Conservation (phyloP, 2,113 vertebrate species). For the Mobula birostris region DNA sequence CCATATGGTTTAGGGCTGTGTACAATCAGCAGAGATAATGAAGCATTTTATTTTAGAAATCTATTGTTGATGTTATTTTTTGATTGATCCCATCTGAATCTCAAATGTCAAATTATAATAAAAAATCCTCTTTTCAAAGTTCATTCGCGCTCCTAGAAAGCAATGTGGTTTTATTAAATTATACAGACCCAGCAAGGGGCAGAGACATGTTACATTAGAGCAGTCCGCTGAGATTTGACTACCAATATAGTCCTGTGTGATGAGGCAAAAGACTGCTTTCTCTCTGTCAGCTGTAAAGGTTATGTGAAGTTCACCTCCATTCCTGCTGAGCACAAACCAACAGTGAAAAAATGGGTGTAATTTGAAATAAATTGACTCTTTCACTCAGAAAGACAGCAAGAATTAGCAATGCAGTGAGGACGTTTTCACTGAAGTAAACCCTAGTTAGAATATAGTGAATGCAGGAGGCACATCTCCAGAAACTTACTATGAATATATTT, state of each 20-base stretch:
- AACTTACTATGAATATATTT: neutral
- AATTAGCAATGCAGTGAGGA: neutral
- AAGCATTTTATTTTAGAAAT: neutral
- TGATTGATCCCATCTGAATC: neutral
- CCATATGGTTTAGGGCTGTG: neutral
- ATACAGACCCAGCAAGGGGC: neutral
- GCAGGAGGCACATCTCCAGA: neutral
- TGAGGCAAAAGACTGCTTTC: slow-evolving; percentile 6
- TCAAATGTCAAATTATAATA: neutral
- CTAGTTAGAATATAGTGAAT: neutral
- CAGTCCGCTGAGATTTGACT: neutral
- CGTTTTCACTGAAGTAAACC: neutral
- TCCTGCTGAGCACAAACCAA: neutral
- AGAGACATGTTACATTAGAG: neutral
- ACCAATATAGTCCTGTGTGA: neutral
- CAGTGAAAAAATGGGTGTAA: neutral
- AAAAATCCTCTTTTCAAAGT: neutral
- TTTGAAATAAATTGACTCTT: slow-evolving; percentile 6
- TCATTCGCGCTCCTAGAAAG: neutral
- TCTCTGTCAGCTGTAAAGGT: neutral
- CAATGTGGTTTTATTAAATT: slow-evolving; percentile 8
- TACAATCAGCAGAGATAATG: neutral
- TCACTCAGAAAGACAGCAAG: neutral
- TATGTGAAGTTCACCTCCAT: neutral
- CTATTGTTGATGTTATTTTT: neutral